A percentile compares a stretch with the other conserved stretches of the same genome.
phyloP scores from a whole-genome alignment of 1,140 invertebrate genomes.

The Dinoponera quadriceps region DNA sequence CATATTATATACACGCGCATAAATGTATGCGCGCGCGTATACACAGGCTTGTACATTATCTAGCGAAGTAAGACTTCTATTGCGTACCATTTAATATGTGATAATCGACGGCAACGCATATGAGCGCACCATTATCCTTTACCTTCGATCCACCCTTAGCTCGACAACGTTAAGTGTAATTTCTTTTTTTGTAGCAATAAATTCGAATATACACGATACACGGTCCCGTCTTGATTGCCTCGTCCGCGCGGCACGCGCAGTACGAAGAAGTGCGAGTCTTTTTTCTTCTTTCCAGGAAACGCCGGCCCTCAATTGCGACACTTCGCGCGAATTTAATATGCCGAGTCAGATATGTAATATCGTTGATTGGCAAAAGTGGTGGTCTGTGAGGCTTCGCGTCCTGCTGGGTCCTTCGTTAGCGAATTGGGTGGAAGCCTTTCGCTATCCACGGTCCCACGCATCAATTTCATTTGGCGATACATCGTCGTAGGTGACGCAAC shows the following conservation, averaged over 20 bases:
- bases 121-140: slow-evolving; percentile 75
- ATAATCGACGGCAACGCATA: slow-evolving; percentile 78
- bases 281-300: no score
- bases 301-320: background rate
- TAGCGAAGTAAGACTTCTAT: slow-evolving; percentile 24
- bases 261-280: no score
- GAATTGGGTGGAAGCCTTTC: slow-evolving; percentile 37
- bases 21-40: slow-evolving; percentile 22
- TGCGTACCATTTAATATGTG: slow-evolving; percentile 73
- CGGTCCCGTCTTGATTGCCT: background rate
- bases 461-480: slow-evolving; percentile 47
- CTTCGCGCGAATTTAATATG: slow-evolving; percentile 5
- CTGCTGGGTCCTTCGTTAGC: slow-evolving; percentile 50
- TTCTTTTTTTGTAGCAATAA: slow-evolving; percentile 80
- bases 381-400: slow-evolving; percentile 63
- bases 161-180: slow-evolving; percentile 77
- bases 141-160: slow-evolving; percentile 74
- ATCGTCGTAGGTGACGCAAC: slow-evolving; percentile 15
- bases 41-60: slow-evolving; percentile 65
- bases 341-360: slow-evolving; percentile 19
- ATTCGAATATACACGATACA: slow-evolving; percentile 59
- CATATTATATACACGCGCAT: slow-evolving; percentile 1
- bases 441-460: slow-evolving; percentile 23
- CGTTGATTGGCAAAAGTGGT: slow-evolving; percentile 32
- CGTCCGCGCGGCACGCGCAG: background rate